A percentile compares a stretch with the other conserved stretches of the same genome.
phyloP scores from a whole-genome alignment of 2,888 invertebrate species.

The Dynastes grantii region DNA sequence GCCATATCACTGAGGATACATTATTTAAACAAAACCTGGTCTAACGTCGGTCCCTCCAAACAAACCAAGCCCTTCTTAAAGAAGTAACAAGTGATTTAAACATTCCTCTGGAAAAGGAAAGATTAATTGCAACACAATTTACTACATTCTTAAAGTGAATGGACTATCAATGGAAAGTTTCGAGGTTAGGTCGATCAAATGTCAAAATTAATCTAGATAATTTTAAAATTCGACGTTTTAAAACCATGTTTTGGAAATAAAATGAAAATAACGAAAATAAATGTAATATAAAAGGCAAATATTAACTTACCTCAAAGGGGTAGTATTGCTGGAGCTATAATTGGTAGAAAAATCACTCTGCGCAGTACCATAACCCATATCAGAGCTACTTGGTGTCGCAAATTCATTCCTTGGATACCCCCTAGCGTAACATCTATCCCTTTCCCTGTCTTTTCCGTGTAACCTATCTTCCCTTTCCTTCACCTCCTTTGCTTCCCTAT shows the following conservation, averaged over 20 bases:
- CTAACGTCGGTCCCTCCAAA: too few species aligned
- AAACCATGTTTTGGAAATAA: background rate
- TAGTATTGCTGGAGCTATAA: slow-evolving; percentile 72
- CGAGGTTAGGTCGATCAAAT: too few species aligned
- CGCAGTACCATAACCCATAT: slow-evolving; percentile 73
- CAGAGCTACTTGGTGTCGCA: slow-evolving; percentile 67
- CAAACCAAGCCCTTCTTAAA: too few species aligned
- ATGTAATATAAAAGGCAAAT: background rate
- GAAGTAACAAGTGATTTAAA: too few species aligned
- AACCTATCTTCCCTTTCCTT: slow-evolving; percentile 57
- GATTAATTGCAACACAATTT: too few species aligned
- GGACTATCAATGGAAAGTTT: too few species aligned
- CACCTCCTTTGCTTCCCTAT: slow-evolving; percentile 58
- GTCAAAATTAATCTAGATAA: too few species aligned
- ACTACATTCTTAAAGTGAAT: too few species aligned
- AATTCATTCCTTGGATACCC: slow-evolving; percentile 61
- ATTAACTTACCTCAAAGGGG: slow-evolving; percentile 67
- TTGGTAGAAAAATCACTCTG: slow-evolving; percentile 72
- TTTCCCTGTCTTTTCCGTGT: slow-evolving; percentile 47
- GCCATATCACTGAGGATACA: too few species aligned
- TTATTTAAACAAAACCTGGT: too few species aligned
- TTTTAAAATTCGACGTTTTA: too few species aligned
- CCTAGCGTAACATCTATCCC: slow-evolving; percentile 53
- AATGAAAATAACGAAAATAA: background rate
- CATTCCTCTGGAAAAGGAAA: too few species aligned